These are phyloP conservation scores for Rhea pennata DNA, from an alignment of 2,113 vertebrate species.

Conservation along the genomic window DNA sequence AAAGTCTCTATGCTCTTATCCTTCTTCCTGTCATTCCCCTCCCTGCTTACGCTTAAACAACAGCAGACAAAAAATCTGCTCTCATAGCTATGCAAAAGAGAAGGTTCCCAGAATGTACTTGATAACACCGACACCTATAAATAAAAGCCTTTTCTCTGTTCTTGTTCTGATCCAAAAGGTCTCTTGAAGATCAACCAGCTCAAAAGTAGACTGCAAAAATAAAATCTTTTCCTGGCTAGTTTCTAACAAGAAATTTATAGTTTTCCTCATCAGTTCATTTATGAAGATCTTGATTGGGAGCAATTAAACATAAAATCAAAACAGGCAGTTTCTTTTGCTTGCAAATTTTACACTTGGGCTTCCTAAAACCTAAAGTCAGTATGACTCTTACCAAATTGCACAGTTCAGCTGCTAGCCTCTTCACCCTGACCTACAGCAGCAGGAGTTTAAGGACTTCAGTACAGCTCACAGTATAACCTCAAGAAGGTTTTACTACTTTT, in stretches of 20 bases:
- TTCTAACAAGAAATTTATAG: neutral
- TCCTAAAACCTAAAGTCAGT: neutral
- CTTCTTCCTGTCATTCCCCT: neutral
- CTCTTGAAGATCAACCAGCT: neutral
- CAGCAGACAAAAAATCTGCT: neutral
- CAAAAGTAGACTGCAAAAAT: neutral
- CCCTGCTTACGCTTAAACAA: neutral
- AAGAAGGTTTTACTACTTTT: neutral
- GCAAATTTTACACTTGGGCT: neutral
- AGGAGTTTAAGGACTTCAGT: neutral
- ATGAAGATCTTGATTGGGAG: neutral
- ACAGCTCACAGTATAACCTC: neutral
- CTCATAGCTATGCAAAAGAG: neutral
- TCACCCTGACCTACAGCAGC: neutral
- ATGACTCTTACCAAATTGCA: neutral
- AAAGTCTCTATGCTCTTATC: neutral
- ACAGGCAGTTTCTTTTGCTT: fast-evolving
- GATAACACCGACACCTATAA: neutral
- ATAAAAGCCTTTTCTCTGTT: neutral
- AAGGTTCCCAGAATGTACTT: neutral
- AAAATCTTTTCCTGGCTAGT: neutral
- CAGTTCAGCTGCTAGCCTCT: neutral
- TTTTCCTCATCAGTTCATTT: neutral
- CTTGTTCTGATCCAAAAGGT: neutral
- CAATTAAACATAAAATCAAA: neutral